Evolutionary conservation across 2,113 vertebrate genomes (phyloP), one percentile per base, ranked within the genome.

Genomic region (Oryzias curvinotus): DNA sequence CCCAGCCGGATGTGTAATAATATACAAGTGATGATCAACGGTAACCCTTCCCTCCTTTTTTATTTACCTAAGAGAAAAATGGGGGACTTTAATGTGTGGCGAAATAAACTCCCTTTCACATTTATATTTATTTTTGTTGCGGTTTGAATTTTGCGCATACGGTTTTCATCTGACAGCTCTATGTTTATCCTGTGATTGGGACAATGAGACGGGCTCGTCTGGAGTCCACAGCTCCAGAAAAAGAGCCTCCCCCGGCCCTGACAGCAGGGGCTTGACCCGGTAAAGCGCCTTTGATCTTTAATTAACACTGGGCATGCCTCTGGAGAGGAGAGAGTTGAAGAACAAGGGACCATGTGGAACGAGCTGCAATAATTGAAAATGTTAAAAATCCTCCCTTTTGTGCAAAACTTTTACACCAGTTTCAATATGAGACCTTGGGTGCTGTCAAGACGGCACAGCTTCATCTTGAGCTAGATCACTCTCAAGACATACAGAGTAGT

Each of bases 211-310:
- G 6, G 17, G 46, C 63, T 79, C 57, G 50, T 82, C 55, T 62
- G 57, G 73, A 68, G 69, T 65, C 73, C 56, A 52, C 57, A 17
- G 55, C 18, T 62, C 63, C 74, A 61, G 57, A 76, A 75, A 66
- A 69, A 55, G 71, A 68, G 67, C 70, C 52, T 77, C 68, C 50
- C 70, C 68, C 66, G 48, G 72, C 78, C 85, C 75, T 54, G 73
- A 64, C 82, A 75, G 73, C 78, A 75, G 85, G 84, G 65, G 71
- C 68, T 52, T 85, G 85, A 88, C 87, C 87, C 77, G 60, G 58
- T 66, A 72, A 57, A 46, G 57, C 18, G 63, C 23, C 84, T 87
- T 86, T 87, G 85, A 87, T 90, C 88, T 85, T 86, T 86, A 83
- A 90, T 87, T 85, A 85, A 83, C 87, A 77, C 70, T 47, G 77